These are phyloP conservation scores for Pampusana beccarii DNA, from an alignment of 2,113 vertebrate genomes.

Conservation along the genomic window DNA sequence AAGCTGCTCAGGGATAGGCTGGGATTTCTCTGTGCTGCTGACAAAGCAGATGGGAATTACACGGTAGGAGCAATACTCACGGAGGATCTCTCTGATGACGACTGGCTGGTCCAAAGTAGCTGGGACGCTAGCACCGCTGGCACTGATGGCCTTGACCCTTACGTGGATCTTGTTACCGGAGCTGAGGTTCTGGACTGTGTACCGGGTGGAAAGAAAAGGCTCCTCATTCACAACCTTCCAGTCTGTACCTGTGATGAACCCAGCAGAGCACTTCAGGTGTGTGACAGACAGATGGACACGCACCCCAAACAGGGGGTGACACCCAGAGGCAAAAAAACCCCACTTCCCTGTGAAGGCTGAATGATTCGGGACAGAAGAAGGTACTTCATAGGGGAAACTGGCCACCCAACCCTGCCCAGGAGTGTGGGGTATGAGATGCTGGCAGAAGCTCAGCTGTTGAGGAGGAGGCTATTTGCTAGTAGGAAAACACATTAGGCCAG, in stretches of 20 bases:
- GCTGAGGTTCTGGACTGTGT: slow-evolving; percentile 77
- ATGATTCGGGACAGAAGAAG: neutral
- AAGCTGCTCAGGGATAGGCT: neutral
- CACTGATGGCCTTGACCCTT: slow-evolving; percentile 82
- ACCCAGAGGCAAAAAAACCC: neutral
- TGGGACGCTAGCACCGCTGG: slow-evolving; percentile 73
- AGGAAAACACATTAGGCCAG: neutral
- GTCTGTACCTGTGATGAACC: slow-evolving; percentile 74
- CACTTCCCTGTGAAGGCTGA: neutral
- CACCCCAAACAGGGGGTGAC: neutral
- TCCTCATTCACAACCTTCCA: slow-evolving; percentile 83
- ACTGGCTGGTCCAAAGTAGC: slow-evolving; percentile 77
- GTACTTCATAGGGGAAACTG: neutral
- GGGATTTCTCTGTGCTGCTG: neutral
- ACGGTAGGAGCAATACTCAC: slow-evolving; percentile 56
- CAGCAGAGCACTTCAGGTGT: neutral
- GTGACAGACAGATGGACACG: neutral
- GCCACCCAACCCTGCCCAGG: neutral
- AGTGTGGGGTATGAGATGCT: neutral
- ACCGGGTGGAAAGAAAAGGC: slow-evolving; percentile 76
- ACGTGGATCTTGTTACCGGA: slow-evolving; percentile 81
- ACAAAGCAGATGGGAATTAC: neutral
- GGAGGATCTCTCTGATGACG: slow-evolving; percentile 78
- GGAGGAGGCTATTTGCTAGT: neutral
- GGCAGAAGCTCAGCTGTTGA: neutral